Evolutionary conservation across 2,113 vertebrate genomes (phyloP), one percentile per base, ranked within the genome.

Genomic region (Tachysurus vachellii): DNA sequence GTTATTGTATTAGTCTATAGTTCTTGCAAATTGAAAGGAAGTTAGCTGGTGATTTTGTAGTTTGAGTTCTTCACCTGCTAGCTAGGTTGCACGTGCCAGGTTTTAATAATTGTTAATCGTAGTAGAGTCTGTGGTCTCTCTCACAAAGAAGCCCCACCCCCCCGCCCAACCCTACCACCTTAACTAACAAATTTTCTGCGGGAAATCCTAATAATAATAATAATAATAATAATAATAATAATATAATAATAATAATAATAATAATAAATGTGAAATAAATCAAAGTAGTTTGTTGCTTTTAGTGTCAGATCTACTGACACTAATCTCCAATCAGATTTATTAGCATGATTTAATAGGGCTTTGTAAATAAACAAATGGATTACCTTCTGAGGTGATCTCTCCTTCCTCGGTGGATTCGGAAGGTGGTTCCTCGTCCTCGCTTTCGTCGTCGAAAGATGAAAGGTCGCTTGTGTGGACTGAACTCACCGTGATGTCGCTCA

Each of bases 391-490:
- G 11, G 93, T 95, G 85, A 97, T 97, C 93, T 99, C 97, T 2
- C 97, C 97, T 88, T 99, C 98, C 88, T 99, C 97, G 28, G 97
- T 97, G 85, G 96, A 97, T 14, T 98, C 98, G 28, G 97, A 97
- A 88, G 91, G 85, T 1, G 93, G 92, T 87, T 93, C 87, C 23
- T 98, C 98, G 0, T 97, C 97, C 42, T 99, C 98, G 0, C 97
- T 98, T 84, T 99, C 96, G 85, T 95, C 97, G 91, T 99, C 98
- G 89, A 99, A 99, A 10, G 98, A 99, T 0, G 98, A 99, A 89
- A 99, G 95, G 91, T 99, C 98, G 87, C 98, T 99, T 88, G 98
- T 99, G 91, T 99, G 98, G 90, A 99, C 98, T 0, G 98, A 99
- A 92, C 98, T 99, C 89, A 99, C 98, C 0, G 98, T 99, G 93